Percentiles rank a stretch among this genome's conserved stretches.
phyloP scores from a whole-genome alignment of 2,113 vertebrate species.

The Terrapene triunguis region DNA sequence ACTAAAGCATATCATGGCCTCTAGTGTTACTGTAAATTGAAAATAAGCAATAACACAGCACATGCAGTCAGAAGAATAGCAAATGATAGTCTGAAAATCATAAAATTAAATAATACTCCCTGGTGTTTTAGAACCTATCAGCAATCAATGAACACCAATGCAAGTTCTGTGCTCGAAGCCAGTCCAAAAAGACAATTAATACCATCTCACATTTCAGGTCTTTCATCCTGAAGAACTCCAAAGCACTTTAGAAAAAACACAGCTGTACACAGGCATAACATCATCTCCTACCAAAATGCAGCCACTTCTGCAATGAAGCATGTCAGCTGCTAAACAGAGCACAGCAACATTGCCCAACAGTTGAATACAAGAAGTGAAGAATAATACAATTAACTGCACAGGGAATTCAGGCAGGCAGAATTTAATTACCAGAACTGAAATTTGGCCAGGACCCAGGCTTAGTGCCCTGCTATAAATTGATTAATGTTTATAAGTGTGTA shows the following conservation, averaged over 20 bases:
- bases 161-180: neutral
- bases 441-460: neutral
- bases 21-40: neutral
- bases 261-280: neutral
- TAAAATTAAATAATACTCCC: neutral
- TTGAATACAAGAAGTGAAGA: neutral
- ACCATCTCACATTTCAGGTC: neutral
- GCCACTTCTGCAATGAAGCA: neutral
- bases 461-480: neutral
- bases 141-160: neutral
- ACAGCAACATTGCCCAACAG: neutral
- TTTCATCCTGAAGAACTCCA: neutral
- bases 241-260: neutral
- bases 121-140: neutral
- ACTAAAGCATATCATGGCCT: neutral
- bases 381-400: neutral
- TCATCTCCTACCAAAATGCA: neutral
- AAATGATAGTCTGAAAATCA: neutral
- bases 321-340: neutral
- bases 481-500: neutral
- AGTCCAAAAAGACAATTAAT: neutral
- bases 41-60: neutral
- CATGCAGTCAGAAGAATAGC: rapidly evolving
- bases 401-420: neutral
- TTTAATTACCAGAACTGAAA: neutral